Percentiles rank a stretch among this genome's conserved stretches.
Conservation (phyloP, 2,797 vertebrate species). For the Eutrigla gurnardus region DNA sequence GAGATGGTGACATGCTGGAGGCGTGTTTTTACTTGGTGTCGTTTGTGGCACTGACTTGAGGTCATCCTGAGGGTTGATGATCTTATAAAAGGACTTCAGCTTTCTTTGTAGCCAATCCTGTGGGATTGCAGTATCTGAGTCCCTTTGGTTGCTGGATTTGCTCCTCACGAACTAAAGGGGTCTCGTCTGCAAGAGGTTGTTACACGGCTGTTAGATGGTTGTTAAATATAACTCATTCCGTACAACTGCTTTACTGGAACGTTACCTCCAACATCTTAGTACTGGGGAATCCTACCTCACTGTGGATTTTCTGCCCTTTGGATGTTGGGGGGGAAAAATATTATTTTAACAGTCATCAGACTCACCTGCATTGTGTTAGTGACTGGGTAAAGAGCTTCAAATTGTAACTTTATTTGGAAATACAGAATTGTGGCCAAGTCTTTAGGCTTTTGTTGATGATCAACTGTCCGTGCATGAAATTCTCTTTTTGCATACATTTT, state of each 20-base stretch:
- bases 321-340: slow-evolving; percentile 69
- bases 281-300: slow-evolving; percentile 65
- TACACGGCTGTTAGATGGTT: slow-evolving; percentile 74
- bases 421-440: slow-evolving; percentile 58
- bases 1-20: slow-evolving; percentile 85
- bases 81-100: slow-evolving; percentile 76
- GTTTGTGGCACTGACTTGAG: slow-evolving; percentile 81
- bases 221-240: slow-evolving; percentile 63
- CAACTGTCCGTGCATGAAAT: slow-evolving; percentile 70
- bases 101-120: slow-evolving; percentile 80
- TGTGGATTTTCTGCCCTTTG: slow-evolving; percentile 73
- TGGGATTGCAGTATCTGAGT: slow-evolving; percentile 71
- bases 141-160: slow-evolving; percentile 76
- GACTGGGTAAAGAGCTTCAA: slow-evolving; percentile 42
- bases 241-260: slow-evolving; percentile 65
- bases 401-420: slow-evolving; percentile 48
- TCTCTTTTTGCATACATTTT: slow-evolving; percentile 28
- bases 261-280: slow-evolving; percentile 67
- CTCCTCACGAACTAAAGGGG: slow-evolving; percentile 72
- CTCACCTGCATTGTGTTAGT: slow-evolving; percentile 58
- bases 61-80: slow-evolving; percentile 79
- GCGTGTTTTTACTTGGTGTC: slow-evolving; percentile 78
- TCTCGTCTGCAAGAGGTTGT: slow-evolving; percentile 75
- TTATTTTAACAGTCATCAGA: slow-evolving; percentile 50
- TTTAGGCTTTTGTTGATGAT: slow-evolving; percentile 60